Percentiles rank a stretch among this genome's conserved stretches.
These are phyloP conservation scores for Drosophila equinoxialis DNA, from an alignment of 1,140 invertebrate genomes.

Conservation along the genomic window DNA sequence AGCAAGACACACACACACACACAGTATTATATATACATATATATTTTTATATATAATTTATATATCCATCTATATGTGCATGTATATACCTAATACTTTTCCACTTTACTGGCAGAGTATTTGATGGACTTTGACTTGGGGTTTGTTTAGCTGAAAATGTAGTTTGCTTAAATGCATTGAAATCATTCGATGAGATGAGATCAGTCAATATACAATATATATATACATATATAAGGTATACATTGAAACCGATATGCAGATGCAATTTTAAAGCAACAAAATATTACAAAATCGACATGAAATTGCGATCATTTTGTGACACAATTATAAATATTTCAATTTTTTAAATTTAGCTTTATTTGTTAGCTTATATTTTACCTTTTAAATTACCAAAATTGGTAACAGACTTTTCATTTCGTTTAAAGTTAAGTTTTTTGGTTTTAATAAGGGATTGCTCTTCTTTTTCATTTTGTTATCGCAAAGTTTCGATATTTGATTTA, in stretches of 20 bases:
- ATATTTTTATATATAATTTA: not conserved
- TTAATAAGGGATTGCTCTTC: too few relatives aligned
- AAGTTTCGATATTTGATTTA: too few relatives aligned
- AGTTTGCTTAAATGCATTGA: not conserved
- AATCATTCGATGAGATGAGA: slow-evolving; percentile 2
- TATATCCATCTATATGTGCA: slow-evolving; percentile 7
- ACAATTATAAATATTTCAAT: too few relatives aligned
- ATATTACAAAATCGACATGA: too few relatives aligned
- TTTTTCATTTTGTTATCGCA: too few relatives aligned
- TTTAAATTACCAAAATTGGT: too few relatives aligned
- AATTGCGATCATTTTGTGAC: too few relatives aligned
- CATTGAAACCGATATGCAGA: not conserved
- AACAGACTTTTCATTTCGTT: too few relatives aligned
- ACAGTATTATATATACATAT: not conserved
- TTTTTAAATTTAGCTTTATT: too few relatives aligned
- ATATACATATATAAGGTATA: not conserved
- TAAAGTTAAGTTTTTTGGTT: too few relatives aligned
- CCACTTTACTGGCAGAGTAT: slow-evolving; percentile 11
- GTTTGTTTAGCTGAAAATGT: slow-evolving; percentile 4
- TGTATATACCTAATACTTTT: slow-evolving; percentile 13
- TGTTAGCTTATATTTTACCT: too few relatives aligned
- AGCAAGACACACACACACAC: not conserved
- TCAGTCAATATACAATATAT: not conserved
- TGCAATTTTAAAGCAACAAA: too few relatives aligned
- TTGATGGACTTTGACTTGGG: slow-evolving; percentile 18